Evolutionary conservation across 1,140 invertebrate species (phyloP).

Genomic region (Sesamia nonagrioides): DNA sequence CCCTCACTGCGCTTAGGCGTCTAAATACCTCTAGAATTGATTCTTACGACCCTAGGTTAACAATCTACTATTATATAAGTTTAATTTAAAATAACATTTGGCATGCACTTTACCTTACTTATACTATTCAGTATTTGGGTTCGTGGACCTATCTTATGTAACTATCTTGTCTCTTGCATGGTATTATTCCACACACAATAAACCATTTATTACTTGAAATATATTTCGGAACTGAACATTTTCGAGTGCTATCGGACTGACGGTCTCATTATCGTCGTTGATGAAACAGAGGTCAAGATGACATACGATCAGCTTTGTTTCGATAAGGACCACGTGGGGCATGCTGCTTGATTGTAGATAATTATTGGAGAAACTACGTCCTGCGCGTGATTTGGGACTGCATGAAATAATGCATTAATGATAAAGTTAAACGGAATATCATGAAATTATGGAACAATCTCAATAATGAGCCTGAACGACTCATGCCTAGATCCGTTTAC

Average conservation of each 20-base stretch:
- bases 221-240: conserved; percentile 7
- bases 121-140: too few relatives aligned
- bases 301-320: neutral
- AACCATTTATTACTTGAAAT: neutral
- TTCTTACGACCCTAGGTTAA: too few relatives aligned
- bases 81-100: too few relatives aligned
- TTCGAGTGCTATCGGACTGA: neutral
- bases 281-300: conserved; percentile 31
- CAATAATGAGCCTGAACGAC: too few relatives aligned
- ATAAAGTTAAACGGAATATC: too few relatives aligned
- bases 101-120: too few relatives aligned
- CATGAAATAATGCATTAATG: too few relatives aligned
- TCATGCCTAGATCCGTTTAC: too few relatives aligned
- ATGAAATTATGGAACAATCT: too few relatives aligned
- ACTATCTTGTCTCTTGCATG: neutral
- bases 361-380: neutral
- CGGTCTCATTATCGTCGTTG: conserved; percentile 1
- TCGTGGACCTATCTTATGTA: neutral
- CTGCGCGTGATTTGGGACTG: neutral
- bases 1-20: too few relatives aligned
- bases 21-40: too few relatives aligned
- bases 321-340: conserved; percentile 17
- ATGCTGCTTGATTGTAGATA: neutral
- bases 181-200: neutral
- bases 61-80: too few relatives aligned